Percentiles rank a stretch among this genome's conserved stretches.
Evolutionary conservation across 2,888 invertebrate genomes (phyloP).

Genomic region (Chironomus riparius): DNA sequence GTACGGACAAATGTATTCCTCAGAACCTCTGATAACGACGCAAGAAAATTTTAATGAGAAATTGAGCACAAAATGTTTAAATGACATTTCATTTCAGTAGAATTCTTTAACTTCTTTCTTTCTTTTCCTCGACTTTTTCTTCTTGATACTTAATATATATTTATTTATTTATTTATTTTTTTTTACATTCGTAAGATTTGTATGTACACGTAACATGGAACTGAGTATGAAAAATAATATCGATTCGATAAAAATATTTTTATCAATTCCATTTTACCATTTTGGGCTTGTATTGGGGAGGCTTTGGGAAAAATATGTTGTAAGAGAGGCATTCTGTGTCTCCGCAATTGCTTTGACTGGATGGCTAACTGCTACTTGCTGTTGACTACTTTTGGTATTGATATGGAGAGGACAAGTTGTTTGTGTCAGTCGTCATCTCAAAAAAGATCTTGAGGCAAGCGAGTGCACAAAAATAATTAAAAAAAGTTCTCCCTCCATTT

Average conservation of each 20-base stretch:
- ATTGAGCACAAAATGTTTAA: slow-evolving; percentile 11
- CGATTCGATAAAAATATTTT: slow-evolving; percentile 24
- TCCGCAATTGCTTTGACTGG: not conserved
- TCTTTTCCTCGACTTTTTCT: not conserved
- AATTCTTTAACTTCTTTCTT: not conserved
- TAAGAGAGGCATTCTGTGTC: slow-evolving; percentile 12
- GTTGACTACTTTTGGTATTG: slow-evolving; percentile 12
- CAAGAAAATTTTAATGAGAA: slow-evolving; percentile 23
- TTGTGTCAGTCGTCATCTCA: slow-evolving; percentile 12
- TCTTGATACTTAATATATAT: not conserved
- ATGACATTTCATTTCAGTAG: slow-evolving; percentile 18
- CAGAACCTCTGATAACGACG: not conserved
- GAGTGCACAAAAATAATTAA: slow-evolving; percentile 19
- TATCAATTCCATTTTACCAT: slow-evolving; percentile 24
- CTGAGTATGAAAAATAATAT: slow-evolving; percentile 2
- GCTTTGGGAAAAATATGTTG: slow-evolving; percentile 9
- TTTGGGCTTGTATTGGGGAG: not conserved
- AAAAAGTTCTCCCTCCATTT: not conserved
- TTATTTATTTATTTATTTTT: not conserved
- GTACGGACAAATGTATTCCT: no score
- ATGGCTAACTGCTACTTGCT: not conserved
- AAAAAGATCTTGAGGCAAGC: not conserved
- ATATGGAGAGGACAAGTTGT: slow-evolving; percentile 25
- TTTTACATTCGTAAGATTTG: not conserved
- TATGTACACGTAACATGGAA: not conserved